Conservation (phyloP, 1,140 invertebrate genomes). For the Agrilus planipennis region DNA sequence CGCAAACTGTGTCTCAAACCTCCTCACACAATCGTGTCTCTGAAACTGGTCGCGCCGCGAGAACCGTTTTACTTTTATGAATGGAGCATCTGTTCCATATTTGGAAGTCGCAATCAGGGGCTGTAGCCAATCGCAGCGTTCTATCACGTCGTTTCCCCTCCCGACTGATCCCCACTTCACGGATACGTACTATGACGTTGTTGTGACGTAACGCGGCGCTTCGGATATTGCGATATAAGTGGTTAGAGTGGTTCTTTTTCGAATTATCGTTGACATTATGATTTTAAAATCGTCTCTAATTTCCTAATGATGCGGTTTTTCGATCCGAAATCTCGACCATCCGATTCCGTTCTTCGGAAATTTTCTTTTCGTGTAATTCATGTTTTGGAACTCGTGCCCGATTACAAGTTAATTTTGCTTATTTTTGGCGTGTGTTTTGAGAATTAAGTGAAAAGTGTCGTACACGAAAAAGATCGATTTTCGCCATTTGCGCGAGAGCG, state of each 20-base stretch:
- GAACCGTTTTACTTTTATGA: constrained; percentile 38
- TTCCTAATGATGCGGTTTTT: too few species aligned
- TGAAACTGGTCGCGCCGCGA: constrained; percentile 22
- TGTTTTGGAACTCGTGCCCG: too few species aligned
- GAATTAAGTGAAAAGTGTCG: too few species aligned
- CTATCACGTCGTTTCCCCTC: constrained; percentile 12
- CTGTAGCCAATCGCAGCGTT: constrained; percentile 27
- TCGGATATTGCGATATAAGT: constrained; percentile 1
- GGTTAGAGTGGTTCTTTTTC: neutral
- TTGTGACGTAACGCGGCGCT: constrained; percentile 28
- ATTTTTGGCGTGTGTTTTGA: too few species aligned
- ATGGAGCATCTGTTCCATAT: constrained; percentile 42
- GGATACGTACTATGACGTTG: constrained; percentile 24
- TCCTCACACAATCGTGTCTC: constrained; percentile 15
- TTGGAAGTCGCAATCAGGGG: constrained; percentile 33
- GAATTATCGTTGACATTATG: neutral
- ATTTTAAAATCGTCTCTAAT: too few species aligned
- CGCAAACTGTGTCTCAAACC: too few species aligned
- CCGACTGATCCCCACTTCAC: constrained; percentile 17
- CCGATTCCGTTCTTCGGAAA: too few species aligned
- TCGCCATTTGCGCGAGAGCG: too few species aligned
- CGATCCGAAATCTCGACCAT: too few species aligned
- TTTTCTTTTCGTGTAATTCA: too few species aligned
- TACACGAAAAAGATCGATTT: too few species aligned
- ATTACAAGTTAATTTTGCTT: too few species aligned